Base-by-base conservation (phyloP, 2,113 vertebrate species). In the Crotalus helleri region DNA sequence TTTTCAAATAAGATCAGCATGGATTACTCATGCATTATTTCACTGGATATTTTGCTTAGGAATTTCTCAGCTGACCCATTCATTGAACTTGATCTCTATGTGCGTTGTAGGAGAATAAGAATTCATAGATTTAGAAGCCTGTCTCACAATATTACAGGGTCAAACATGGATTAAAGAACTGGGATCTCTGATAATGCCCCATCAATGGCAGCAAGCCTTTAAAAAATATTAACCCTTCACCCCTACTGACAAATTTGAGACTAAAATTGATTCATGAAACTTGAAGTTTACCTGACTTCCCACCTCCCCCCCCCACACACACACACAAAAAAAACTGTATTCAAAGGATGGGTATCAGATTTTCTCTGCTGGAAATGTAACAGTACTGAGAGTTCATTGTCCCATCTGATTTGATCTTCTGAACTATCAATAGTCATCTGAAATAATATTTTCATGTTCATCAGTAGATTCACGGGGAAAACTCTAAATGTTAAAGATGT, bases 291-390 rank as follows among this genome's bases (percentile, higher is more conserved):
- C 15, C 39, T 6, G 17, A 19, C 33, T 81, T 21, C 33, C 6
- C 15, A 4, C 0, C 17, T 33, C 49, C n/a, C 29, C n/a, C 2
- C 29, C 12, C 29, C 13, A 1, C 4, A 15, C 9, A 0, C 5
- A 2, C 39, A 39, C 39, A 39, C 39, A 39, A 69, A 69, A 81
- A 39, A 44, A 8, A 44, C 7, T 44, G 17, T 44, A 81, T 44
- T 81, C 33, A 44, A 81, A 44, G 17, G 17, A 81, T 44, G 33
- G 17, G 19, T 21, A 44, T 44, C 39, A 44, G 17, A 81, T 44
- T 44, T 44, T 81, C 3, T 7, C 33, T 21, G 21, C 3, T 81
- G 17, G 17, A 8, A 44, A 81, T 81, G 1, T 81, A 44, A 81
- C 15, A 57, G 19, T 57, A 57, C 19, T 57, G 55, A 57, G 19